These are phyloP conservation scores for Lates calcarifer DNA, from an alignment of 2,113 vertebrate genomes.

Conservation along the genomic window DNA sequence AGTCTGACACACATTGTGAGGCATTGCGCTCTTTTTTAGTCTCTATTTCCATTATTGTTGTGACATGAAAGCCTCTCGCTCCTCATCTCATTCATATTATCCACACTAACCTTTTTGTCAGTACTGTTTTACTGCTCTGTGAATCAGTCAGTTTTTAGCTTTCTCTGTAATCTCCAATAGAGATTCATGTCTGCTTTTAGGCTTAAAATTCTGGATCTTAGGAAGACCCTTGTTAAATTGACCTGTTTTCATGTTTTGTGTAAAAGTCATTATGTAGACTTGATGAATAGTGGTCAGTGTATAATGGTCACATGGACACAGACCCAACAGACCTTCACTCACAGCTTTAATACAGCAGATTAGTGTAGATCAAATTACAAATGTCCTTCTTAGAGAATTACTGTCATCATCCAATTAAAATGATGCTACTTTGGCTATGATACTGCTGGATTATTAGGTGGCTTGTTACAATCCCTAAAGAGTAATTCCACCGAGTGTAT, in stretches of 20 bases:
- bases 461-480: conserved; percentile 26
- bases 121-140: not conserved
- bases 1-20: not conserved
- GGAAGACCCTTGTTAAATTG: not conserved
- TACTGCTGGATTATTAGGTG: conserved; percentile 29
- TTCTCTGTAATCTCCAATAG: not conserved
- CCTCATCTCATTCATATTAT: not conserved
- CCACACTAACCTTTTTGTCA: not conserved
- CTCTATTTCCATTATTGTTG: not conserved
- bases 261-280: not conserved
- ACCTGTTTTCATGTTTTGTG: not conserved
- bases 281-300: conserved; percentile 4
- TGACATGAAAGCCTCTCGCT: not conserved
- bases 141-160: not conserved
- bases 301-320: conserved; percentile 7
- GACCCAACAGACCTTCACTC: conserved; percentile 3
- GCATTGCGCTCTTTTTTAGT: not conserved
- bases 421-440: conserved; percentile 10
- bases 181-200: not conserved
- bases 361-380: conserved; percentile 45
- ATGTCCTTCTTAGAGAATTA: conserved; percentile 30
- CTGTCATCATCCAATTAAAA: conserved; percentile 51
- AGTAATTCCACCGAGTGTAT: too few relatives aligned
- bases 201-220: not conserved
- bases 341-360: conserved; percentile 35